These are phyloP conservation scores for Halotydeus destructor DNA, from an alignment of 1,140 invertebrate genomes.

Conservation along the genomic window DNA sequence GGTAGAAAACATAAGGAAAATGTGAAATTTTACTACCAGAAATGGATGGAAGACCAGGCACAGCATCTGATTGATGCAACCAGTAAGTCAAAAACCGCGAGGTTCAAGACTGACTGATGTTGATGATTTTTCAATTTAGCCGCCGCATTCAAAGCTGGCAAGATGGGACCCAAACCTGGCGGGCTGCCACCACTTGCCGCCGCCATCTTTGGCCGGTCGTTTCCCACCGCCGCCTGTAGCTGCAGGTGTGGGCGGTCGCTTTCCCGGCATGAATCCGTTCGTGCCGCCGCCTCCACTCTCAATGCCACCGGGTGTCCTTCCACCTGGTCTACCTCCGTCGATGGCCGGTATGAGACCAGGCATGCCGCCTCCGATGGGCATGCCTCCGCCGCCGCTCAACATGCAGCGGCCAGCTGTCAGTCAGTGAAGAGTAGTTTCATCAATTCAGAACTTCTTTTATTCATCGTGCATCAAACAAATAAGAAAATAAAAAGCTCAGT, in stretches of 20 bases:
- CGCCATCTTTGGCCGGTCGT: not conserved
- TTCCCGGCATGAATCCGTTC: too few species aligned
- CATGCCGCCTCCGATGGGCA: not conserved
- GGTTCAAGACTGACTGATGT: not conserved
- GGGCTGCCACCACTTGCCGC: not conserved
- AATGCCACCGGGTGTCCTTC: not conserved
- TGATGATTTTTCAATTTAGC: not conserved
- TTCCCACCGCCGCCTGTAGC: not conserved
- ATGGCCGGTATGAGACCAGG: not conserved
- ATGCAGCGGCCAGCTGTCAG: not conserved
- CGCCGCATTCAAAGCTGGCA: constrained; percentile 1
- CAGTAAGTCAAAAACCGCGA: constrained; percentile 29
- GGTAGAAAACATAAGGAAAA: constrained; percentile 99
- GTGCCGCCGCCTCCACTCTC: too few species aligned
- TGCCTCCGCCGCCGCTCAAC: not conserved
- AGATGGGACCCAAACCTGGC: not conserved
- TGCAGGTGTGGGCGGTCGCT: too few species aligned
- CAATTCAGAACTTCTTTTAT: not conserved
- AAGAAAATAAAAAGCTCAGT: too few species aligned
- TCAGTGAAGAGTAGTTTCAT: not conserved
- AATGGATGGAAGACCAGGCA: constrained; percentile 98
- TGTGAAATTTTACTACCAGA: constrained; percentile 98
- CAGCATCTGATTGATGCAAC: constrained; percentile 96
- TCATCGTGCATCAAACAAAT: not conserved
- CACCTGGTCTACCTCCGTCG: not conserved